Evolutionary conservation across 2,888 invertebrate genomes (phyloP), one percentile per base, ranked within the genome.

Genomic region (Andrena hattorfiana): DNA sequence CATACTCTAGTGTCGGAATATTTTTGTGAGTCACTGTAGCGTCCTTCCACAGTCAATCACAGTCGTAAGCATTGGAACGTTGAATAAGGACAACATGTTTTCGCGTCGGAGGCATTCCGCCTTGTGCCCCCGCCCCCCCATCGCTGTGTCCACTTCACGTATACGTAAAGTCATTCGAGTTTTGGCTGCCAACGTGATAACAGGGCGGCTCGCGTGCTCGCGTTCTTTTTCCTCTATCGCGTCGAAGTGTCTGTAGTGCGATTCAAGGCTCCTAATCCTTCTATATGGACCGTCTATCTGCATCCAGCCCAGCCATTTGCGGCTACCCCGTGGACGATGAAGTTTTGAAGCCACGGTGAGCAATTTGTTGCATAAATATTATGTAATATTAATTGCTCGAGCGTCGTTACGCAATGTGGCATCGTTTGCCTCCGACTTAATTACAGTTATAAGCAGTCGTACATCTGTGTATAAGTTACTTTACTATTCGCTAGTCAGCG

Each of bases 311-410:
- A 5, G 59, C 5, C 49, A 30, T 20, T 70, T 20, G 69, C 26
- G 8, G 30, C 56, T 48, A 7, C 30, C 23, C 23, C 6, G 10
- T 16, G 49, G 8, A 1, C 32, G 77, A 42, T 48, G 64, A 70
- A 59, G 59, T 77, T 28, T 23, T 35, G 59, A 59, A 64, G 49
- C 49, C 32, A 42, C 28, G 59, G 70, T 66, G 64, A 66, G 78
- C 49, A 59, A 63, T 66, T 80, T 59, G 51, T 77, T 77, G 42
- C 48, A 49, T 16, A 70, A 66, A 77, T 78, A 78, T 79, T 70
- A n/a, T n/a, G n/a, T n/a, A 64, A 70, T 64, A 59, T 69, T 51
- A 79, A 79, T 26, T 64, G 28, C n/a, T 42, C 16, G 69, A 69
- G 66, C 28, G 59, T 60, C 51, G 67, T 2, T 59, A 23, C 10